Evolutionary conservation across 2,888 invertebrate genomes (phyloP).

Genomic region (Agrochola litura): DNA sequence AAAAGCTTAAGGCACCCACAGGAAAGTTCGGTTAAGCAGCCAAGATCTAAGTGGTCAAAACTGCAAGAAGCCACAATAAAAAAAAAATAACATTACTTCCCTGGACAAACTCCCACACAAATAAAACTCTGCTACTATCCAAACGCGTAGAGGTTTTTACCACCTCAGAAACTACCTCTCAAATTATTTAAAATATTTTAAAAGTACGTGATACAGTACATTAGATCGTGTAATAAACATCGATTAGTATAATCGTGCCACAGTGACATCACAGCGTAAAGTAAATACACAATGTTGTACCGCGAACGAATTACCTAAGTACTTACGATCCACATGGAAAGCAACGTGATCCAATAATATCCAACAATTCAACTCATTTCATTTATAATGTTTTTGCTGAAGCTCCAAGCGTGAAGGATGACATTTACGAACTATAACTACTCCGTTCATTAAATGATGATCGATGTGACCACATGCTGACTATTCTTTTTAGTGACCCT

Average conservation of each 20-base stretch:
- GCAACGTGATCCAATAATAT: slow-evolving; percentile 30
- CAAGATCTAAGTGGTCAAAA: too few species aligned
- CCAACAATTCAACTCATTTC: slow-evolving; percentile 16
- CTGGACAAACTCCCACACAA: too few species aligned
- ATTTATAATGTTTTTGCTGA: slow-evolving; percentile 3
- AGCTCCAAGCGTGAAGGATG: neutral
- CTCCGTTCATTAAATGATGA: neutral
- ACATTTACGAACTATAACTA: neutral
- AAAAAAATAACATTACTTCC: too few species aligned
- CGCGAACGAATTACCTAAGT: slow-evolving; percentile 1
- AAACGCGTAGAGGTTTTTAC: neutral
- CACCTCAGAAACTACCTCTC: neutral
- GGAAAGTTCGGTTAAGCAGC: too few species aligned
- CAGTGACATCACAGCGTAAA: slow-evolving; percentile 17
- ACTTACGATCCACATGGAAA: slow-evolving; percentile 3
- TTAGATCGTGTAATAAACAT: slow-evolving; percentile 12
- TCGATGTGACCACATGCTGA: neutral
- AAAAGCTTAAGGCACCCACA: too few species aligned
- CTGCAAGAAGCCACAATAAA: too few species aligned
- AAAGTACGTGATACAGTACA: neutral
- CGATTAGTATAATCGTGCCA: slow-evolving; percentile 34
- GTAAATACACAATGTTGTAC: slow-evolving; percentile 19
- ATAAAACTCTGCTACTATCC: neutral
- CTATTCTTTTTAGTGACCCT: neutral
- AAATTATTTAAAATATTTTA: slow-evolving; percentile 3